Evolutionary conservation across 2,113 vertebrate species (phyloP).

Genomic region (Theropithecus gelada): DNA sequence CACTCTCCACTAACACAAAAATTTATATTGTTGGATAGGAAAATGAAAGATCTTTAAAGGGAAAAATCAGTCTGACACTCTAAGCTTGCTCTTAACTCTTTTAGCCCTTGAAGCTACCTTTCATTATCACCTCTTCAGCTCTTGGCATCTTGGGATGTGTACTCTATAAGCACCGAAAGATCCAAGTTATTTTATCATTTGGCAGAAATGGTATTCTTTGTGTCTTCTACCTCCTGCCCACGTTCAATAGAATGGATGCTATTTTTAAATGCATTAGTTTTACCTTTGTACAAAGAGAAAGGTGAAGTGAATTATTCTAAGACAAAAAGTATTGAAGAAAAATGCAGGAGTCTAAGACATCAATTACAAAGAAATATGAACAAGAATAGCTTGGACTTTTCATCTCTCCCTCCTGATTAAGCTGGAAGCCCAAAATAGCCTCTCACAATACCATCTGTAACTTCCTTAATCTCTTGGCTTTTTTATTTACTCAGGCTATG

Average conservation of each 20-base stretch:
- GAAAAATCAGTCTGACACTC: background rate
- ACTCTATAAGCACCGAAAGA: background rate
- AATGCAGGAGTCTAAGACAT: background rate
- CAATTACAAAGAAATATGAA: background rate
- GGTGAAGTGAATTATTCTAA: conserved; percentile 37
- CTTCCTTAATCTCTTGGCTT: background rate
- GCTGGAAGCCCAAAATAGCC: conserved; percentile 1
- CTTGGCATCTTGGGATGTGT: background rate
- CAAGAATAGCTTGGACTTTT: conserved; percentile 35
- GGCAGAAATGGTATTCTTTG: background rate
- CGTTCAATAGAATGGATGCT: background rate
- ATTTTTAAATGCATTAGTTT: conserved; percentile 31
- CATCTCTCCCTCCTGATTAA: conserved; percentile 38
- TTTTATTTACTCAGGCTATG: background rate
- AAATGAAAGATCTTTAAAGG: background rate
- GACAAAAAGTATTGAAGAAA: conserved; percentile 11
- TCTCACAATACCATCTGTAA: background rate
- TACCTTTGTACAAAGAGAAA: conserved; percentile 35
- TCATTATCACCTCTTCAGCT: background rate
- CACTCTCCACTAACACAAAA: background rate
- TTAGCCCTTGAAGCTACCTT: background rate
- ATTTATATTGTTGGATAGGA: background rate
- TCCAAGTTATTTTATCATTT: background rate
- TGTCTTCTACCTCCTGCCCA: background rate
- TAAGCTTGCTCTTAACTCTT: background rate